These are phyloP conservation scores for Helleia helle DNA, from an alignment of 2,888 invertebrate species.

Conservation along the genomic window DNA sequence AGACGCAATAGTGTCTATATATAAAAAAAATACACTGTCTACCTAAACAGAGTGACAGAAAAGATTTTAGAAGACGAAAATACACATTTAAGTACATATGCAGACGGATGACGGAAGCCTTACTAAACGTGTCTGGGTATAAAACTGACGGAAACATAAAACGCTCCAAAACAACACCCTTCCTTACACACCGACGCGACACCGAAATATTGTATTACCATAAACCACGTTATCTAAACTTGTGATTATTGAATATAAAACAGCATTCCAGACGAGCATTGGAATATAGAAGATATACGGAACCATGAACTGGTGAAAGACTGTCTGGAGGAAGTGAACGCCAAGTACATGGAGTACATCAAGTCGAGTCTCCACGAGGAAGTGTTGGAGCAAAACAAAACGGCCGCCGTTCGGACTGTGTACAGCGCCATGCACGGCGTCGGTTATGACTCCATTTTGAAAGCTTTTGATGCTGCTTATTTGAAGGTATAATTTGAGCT, in stretches of 20 bases:
- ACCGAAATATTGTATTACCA: not conserved
- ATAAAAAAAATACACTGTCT: too few species aligned
- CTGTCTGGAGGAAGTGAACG: constrained; percentile 79
- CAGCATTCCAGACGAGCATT: constrained; percentile 83
- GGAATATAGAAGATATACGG: constrained; percentile 79
- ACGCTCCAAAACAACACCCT: too few species aligned
- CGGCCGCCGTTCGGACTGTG: constrained; percentile 78
- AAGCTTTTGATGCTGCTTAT: constrained; percentile 83
- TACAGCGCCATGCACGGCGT: constrained; percentile 99
- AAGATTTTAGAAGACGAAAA: too few species aligned
- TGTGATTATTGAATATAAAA: constrained; percentile 5
- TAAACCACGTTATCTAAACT: not conserved
- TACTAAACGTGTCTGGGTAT: too few species aligned
- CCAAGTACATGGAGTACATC: constrained; percentile 79
- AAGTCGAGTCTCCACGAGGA: constrained; percentile 65
- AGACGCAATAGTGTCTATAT: too few species aligned
- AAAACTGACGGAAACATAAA: too few species aligned
- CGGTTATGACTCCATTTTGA: constrained; percentile 84
- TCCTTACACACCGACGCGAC: too few species aligned
- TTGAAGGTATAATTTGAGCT: constrained; percentile 81
- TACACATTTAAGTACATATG: too few species aligned
- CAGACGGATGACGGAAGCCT: too few species aligned
- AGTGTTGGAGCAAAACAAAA: constrained; percentile 68
- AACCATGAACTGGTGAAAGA: constrained; percentile 75
- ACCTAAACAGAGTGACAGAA: too few species aligned